Evolutionary conservation across 2,888 invertebrate genomes (phyloP).

Genomic region (Holacanthella duospinosa): DNA sequence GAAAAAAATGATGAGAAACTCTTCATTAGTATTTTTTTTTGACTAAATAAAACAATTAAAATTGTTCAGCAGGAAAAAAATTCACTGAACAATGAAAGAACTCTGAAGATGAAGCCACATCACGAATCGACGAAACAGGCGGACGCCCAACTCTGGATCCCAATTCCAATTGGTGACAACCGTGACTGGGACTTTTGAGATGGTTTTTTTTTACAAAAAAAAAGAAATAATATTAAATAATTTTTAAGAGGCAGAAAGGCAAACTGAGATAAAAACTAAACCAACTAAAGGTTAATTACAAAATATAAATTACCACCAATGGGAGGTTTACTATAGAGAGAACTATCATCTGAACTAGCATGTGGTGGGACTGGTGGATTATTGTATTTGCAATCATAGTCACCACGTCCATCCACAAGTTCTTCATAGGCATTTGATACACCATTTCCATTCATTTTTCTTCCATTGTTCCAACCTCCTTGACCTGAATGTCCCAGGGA

Average conservation of each 20-base stretch:
- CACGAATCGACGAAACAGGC: not conserved
- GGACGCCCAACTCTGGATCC: too few species aligned
- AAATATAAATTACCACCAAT: conserved; percentile 26
- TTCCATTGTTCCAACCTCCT: conserved; percentile 35
- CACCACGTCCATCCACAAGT: conserved; percentile 31
- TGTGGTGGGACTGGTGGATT: conserved; percentile 33
- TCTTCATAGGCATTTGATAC: conserved; percentile 36
- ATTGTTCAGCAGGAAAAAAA: conserved; percentile 1
- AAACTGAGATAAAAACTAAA: not conserved
- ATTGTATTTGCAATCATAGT: too few species aligned
- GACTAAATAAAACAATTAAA: too few species aligned
- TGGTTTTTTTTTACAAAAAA: not conserved
- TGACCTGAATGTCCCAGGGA: conserved; percentile 19
- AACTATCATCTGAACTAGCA: conserved; percentile 35
- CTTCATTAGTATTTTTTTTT: conserved; percentile 11
- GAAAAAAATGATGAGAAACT: not conserved
- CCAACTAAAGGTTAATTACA: not conserved
- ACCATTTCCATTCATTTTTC: conserved; percentile 26
- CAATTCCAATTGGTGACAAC: too few species aligned
- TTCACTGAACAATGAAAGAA: not conserved
- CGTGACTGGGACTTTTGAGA: not conserved
- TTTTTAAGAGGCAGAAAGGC: too few species aligned
- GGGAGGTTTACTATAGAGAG: conserved; percentile 34
- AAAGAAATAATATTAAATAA: too few species aligned
- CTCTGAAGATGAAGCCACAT: conserved; percentile 3